Conservation (phyloP, 2,113 vertebrate genomes). For the Prochilodus magdalenae region DNA sequence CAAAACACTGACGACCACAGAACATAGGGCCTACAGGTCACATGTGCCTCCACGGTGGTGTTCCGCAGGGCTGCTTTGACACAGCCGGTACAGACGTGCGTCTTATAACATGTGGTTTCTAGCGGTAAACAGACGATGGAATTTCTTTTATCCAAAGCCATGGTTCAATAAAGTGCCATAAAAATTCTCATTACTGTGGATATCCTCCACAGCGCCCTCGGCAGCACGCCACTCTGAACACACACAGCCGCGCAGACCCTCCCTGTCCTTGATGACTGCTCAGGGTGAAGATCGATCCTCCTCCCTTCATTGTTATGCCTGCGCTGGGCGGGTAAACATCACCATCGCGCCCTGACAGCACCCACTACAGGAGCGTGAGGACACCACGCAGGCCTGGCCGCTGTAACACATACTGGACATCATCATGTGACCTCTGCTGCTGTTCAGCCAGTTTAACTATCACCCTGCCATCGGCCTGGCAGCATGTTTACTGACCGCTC, state of each 20-base stretch:
- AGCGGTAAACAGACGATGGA: neutral
- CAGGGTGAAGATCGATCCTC: neutral
- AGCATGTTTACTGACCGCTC: constrained; percentile 61
- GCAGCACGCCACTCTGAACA: neutral
- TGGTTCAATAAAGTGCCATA: too few relatives aligned
- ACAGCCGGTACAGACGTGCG: too few relatives aligned
- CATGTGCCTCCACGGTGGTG: too few relatives aligned
- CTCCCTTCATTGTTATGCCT: constrained; percentile 38
- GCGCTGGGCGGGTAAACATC: constrained; percentile 13
- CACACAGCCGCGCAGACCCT: neutral
- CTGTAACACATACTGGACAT: constrained; percentile 38
- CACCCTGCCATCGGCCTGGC: constrained; percentile 72
- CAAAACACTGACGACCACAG: too few relatives aligned
- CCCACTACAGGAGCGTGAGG: neutral
- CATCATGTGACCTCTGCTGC: constrained; percentile 27
- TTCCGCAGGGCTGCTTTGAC: too few relatives aligned
- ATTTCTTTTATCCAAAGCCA: too few relatives aligned
- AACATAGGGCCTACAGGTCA: too few relatives aligned
- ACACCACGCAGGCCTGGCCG: neutral
- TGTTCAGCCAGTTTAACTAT: constrained; percentile 56
- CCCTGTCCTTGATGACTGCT: neutral
- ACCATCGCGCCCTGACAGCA: constrained; percentile 6
- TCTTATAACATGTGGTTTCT: neutral
- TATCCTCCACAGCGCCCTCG: too few relatives aligned
- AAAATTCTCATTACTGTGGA: too few relatives aligned